Evolutionary conservation across 2,113 vertebrate species (phyloP), one percentile per base, ranked within the genome.

Genomic region (Salvelinus alpinus): DNA sequence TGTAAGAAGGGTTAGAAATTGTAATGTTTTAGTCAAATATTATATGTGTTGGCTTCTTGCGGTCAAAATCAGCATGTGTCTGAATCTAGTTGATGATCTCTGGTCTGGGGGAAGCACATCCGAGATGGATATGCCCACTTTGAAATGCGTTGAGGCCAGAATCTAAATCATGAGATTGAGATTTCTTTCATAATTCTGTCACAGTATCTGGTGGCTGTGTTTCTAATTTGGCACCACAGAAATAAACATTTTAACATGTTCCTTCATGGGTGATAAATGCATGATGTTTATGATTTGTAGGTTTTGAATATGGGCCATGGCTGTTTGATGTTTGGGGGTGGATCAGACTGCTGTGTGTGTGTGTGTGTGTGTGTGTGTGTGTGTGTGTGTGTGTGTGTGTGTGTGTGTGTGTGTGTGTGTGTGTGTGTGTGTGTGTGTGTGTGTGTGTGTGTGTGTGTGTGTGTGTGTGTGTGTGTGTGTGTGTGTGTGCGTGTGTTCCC

Each of bases 121-220:
- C 1, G 14, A 74, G 72, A 74, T 47, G 54, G 73, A 68, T 75
- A 75, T 27, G 47, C 64, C 73, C 27, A 57, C 18, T 68, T 54
- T 34, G 29, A 75, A 68, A 68, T 75, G 25, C 24, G 8, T 54
- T 74, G 38, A 38, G 16, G 29, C 20, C 34, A 4, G 18, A 51
- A 71, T 71, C 70, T 51, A 57, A 54, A 31, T 27, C 24, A 25
- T 31, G 70, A 25, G n/a, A 71, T 57, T 16, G 70, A 27, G 69
- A 54, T 71, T 71, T 12, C 24, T 51, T 51, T 51, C 11, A 71
- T 51, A 29, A 71, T 57, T 27, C 48, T 25, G 70, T 20, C 24
- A 25, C 22, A 12, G 11, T 54, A 27, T 18, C 5, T 1, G 12
- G 9, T 25, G 70, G 22, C 70, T 51, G 25, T 71, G 59, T 71